phyloP scores from a whole-genome alignment of 2,113 vertebrate species.

The Benitochromis conjunctus region DNA sequence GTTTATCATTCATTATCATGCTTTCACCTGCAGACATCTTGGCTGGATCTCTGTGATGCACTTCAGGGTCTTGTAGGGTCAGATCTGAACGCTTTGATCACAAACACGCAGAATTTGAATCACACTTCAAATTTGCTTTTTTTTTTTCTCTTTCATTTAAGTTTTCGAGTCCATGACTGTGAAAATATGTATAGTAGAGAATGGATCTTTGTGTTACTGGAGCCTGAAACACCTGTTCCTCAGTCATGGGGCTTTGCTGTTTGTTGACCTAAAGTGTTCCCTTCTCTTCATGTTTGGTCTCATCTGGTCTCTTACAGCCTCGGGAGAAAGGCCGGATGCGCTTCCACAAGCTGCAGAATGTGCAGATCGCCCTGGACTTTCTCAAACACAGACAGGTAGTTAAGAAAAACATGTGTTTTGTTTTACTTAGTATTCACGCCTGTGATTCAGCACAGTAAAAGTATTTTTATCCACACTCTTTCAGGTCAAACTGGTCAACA shows the following conservation, averaged over 20 bases:
- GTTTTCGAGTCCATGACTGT: conserved; percentile 22
- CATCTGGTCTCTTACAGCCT: conserved; percentile 72
- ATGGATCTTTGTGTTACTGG: not conserved
- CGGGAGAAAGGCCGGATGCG: conserved; percentile 95
- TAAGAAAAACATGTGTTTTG: accelerated
- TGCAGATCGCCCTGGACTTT: conserved; percentile 96
- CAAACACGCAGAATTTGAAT: conserved; percentile 24
- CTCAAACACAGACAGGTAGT: conserved; percentile 90
- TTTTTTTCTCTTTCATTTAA: not conserved
- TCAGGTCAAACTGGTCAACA: conserved; percentile 95
- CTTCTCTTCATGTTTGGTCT: not conserved
- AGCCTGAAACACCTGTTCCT: not conserved
- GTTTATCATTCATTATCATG: conserved; percentile 34
- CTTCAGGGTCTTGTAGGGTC: not conserved
- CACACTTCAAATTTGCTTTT: conserved; percentile 36
- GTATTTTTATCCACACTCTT: not conserved
- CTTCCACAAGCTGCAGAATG: conserved; percentile 97
- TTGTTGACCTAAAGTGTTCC: not conserved
- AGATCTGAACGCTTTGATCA: conserved; percentile 2
- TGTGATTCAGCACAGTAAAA: not conserved
- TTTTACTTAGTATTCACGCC: not conserved
- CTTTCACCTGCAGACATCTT: conserved; percentile 40
- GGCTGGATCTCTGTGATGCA: conserved; percentile 30
- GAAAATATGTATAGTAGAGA: not conserved
- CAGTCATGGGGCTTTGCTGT: conserved; percentile 17